phyloP scores from a whole-genome alignment of 2,888 invertebrate genomes.

The Laothoe populi region DNA sequence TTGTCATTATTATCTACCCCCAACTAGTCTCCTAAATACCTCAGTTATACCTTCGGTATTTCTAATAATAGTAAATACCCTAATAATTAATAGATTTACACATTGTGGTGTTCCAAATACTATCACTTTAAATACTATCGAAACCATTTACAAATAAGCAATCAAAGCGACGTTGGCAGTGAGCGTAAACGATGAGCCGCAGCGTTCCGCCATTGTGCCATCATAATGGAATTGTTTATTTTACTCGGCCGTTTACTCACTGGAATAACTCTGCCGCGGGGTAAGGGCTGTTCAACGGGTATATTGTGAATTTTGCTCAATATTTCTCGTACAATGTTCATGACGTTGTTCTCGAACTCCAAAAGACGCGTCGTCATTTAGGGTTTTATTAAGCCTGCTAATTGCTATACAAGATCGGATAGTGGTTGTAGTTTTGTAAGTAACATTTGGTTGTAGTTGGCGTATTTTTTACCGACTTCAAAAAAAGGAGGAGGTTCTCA shows the following conservation, averaged over 20 bases:
- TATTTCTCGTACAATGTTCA: conserved; percentile 4
- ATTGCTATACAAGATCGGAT: conserved; percentile 9
- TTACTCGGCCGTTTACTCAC: conserved; percentile 21
- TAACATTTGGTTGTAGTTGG: no score
- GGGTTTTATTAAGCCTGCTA: conserved; percentile 1
- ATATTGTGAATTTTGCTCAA: conserved; percentile 19
- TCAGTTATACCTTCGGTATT: no score
- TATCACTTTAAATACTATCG: no score
- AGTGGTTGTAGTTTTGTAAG: no score
- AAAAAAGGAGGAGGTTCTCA: no score
- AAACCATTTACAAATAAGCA: conserved; percentile 11
- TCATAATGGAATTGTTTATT: conserved; percentile 27
- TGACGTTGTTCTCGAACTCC: conserved; percentile 13
- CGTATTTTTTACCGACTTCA: no score
- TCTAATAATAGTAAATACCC: no score
- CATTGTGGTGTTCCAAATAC: no score
- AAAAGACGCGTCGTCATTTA: conserved; percentile 12
- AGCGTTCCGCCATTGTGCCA: conserved; percentile 15
- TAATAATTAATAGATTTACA: no score
- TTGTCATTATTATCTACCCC: no score
- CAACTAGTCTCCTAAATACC: no score
- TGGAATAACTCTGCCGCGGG: conserved; percentile 18
- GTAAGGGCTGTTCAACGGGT: conserved; percentile 3
- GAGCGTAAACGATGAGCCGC: neutral
- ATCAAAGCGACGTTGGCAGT: neutral